phyloP scores from a whole-genome alignment of 2,797 vertebrate genomes.

The Zenarchopterus dispar region DNA sequence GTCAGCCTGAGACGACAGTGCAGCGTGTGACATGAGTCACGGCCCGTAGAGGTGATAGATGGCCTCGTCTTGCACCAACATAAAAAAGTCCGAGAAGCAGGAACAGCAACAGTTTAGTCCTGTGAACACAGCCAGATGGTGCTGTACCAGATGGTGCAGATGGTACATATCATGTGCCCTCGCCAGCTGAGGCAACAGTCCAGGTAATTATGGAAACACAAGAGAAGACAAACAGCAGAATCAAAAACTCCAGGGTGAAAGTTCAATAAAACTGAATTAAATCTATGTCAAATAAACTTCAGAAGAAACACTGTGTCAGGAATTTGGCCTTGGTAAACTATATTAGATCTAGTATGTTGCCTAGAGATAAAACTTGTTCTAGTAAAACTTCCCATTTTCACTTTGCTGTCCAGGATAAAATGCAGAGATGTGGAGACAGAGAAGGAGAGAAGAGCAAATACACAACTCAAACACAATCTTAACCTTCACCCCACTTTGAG shows the following conservation, averaged over 20 bases:
- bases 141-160: too few relatives aligned
- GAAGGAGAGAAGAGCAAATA: too few relatives aligned
- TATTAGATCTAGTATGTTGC: too few relatives aligned
- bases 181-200: slow-evolving; percentile 13
- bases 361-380: too few relatives aligned
- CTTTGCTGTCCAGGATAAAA: too few relatives aligned
- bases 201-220: slow-evolving; percentile 11
- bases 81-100: slow-evolving; percentile 84
- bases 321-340: too few relatives aligned
- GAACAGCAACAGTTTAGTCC: slow-evolving; percentile 11
- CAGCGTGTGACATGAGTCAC: slow-evolving; percentile 89
- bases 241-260: neutral
- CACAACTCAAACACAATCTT: too few relatives aligned
- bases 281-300: neutral
- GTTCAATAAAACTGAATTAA: neutral
- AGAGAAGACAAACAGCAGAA: neutral
- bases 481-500: too few relatives aligned
- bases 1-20: slow-evolving; percentile 85
- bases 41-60: slow-evolving; percentile 86
- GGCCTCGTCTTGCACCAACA: slow-evolving; percentile 87
- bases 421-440: too few relatives aligned
- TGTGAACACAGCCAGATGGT: slow-evolving; percentile 51
- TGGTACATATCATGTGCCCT: slow-evolving; percentile 6
- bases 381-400: too few relatives aligned
- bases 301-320: too few relatives aligned